Evolutionary conservation across 2,888 invertebrate species (phyloP).

Genomic region (Acanthosepion lycidas): DNA sequence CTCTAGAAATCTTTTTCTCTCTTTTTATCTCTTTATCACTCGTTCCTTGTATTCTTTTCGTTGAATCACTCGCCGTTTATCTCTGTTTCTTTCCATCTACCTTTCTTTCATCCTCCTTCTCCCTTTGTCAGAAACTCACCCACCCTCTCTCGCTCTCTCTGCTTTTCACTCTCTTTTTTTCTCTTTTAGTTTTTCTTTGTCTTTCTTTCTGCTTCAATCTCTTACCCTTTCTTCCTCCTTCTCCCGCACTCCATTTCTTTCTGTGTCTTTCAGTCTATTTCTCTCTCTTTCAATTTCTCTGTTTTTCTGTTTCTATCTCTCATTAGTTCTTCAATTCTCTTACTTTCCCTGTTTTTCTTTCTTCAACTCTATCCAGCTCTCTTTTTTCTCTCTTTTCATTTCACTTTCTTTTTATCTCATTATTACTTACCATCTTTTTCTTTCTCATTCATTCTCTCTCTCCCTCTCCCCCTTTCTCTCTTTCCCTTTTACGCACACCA

Average conservation of each 20-base stretch:
- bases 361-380: conserved; percentile 46
- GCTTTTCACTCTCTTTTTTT: background rate
- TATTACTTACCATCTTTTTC: no score
- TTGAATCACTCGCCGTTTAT: no score
- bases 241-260: background rate
- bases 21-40: background rate
- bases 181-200: background rate
- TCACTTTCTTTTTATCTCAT: no score
- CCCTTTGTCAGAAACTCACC: no score
- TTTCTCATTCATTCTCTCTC: background rate
- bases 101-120: background rate
- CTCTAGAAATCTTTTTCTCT: background rate
- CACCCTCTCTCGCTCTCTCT: background rate
- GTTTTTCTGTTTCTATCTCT: background rate
- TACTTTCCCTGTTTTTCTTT: background rate
- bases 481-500: background rate
- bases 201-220: background rate
- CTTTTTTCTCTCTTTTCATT: conserved; percentile 3
- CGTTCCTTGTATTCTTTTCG: background rate
- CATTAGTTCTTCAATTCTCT: background rate
- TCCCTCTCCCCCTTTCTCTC: background rate
- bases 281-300: background rate
- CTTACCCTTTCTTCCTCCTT: background rate
- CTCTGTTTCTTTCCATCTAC: background rate
- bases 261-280: background rate